These are phyloP conservation scores for Scaptomyza hsui DNA, from an alignment of 1,140 invertebrate genomes.

Conservation along the genomic window DNA sequence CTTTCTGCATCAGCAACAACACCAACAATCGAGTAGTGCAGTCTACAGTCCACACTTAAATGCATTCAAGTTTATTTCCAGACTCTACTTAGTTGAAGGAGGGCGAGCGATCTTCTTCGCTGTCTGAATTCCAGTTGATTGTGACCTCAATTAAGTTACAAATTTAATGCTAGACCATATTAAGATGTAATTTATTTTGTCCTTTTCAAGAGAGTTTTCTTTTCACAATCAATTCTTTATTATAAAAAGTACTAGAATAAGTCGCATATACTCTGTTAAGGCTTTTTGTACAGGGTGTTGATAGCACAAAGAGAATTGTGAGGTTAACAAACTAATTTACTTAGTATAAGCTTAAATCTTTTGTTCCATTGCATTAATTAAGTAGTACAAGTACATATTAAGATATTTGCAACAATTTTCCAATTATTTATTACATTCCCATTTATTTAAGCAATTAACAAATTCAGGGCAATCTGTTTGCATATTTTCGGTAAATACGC, in stretches of 20 bases:
- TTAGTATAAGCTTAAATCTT: neutral
- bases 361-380: neutral
- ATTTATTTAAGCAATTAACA: constrained; percentile 13
- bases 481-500: constrained; percentile 1
- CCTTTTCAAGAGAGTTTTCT: no score
- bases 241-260: neutral
- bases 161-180: neutral
- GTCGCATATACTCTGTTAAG: neutral
- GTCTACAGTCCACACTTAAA: neutral
- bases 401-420: neutral
- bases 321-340: constrained; percentile 24
- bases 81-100: constrained; percentile 6
- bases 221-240: no score
- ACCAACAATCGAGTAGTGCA: constrained; percentile 14
- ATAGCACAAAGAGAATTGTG: neutral
- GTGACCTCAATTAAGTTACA: constrained; percentile 38
- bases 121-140: constrained; percentile 3
- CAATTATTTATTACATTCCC: neutral
- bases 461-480: constrained; percentile 16
- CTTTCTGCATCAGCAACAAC: constrained; percentile 17
- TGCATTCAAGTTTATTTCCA: constrained; percentile 10
- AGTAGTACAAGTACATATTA: neutral
- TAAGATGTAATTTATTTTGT: neutral
- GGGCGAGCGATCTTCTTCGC: constrained; percentile 21
- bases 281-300: neutral